These are phyloP conservation scores for Emydoidea blandingii DNA, from an alignment of 2,797 vertebrate species.

Conservation along the genomic window DNA sequence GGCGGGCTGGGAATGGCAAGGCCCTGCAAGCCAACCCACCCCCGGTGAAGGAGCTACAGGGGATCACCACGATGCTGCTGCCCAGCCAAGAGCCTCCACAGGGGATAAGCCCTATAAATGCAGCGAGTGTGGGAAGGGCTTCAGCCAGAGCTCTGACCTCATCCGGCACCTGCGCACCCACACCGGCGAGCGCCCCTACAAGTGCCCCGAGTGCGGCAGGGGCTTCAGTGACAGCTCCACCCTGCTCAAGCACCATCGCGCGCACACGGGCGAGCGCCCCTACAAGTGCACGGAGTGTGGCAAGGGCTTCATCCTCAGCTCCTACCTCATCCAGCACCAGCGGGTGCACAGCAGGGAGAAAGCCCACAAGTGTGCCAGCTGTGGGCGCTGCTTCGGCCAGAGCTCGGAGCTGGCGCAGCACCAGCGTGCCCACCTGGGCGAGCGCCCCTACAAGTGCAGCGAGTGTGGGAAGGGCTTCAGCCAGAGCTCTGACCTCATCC, in stretches of 20 bases:
- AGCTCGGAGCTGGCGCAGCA: background rate
- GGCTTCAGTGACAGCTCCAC: background rate
- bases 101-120: background rate
- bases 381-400: background rate
- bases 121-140: background rate
- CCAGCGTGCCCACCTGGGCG: background rate
- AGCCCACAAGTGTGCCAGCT: background rate
- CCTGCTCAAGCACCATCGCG: background rate
- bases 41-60: fast-evolving
- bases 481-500: background rate
- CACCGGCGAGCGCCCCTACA: background rate
- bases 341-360: background rate
- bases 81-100: background rate
- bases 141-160: background rate
- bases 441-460: background rate
- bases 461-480: background rate
- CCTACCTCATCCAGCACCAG: background rate
- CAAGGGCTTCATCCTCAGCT: background rate
- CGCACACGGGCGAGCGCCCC: fast-evolving
- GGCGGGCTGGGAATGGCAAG: background rate
- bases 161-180: background rate
- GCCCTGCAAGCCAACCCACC: no score
- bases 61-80: background rate
- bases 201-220: background rate
- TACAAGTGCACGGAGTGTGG: background rate